Percentiles rank a stretch among this genome's conserved stretches.
phyloP scores from a whole-genome alignment of 37 sponge, comb jelly and placozoan species.

The Petrosia ficiformis region DNA sequence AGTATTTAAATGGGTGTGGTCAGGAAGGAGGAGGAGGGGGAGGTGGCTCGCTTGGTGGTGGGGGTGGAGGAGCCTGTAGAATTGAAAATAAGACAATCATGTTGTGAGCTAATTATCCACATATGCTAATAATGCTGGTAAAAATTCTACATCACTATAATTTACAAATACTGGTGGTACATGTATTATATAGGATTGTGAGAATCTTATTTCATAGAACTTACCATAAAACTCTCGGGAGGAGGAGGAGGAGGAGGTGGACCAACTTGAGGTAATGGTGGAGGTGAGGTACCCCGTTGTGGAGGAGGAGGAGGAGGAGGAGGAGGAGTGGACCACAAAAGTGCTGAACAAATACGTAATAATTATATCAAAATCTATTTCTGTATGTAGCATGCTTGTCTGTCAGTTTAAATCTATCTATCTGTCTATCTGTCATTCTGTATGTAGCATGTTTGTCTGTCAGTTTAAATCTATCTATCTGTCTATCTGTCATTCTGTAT shows the following conservation, averaged over 20 bases:
- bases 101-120: no score
- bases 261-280: not conserved
- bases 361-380: no score
- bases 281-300: not conserved
- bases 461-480: no score
- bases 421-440: no score
- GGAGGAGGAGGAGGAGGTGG: conserved; percentile 10
- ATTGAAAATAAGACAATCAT: not conserved
- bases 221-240: not conserved
- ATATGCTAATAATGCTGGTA: no score
- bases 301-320: not conserved
- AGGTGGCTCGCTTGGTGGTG: not conserved
- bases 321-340: not conserved
- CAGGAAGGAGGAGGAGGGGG: conserved; percentile 4
- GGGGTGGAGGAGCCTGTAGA: not conserved
- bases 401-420: no score
- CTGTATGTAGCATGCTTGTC: no score
- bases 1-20: no score
- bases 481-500: no score
- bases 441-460: no score
- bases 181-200: not conserved
- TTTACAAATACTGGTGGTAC: no score
- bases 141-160: no score
- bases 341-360: not conserved
- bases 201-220: not conserved